These are phyloP conservation scores for Myotis brandtii DNA, from an alignment of 2,113 vertebrate species.

Conservation along the genomic window DNA sequence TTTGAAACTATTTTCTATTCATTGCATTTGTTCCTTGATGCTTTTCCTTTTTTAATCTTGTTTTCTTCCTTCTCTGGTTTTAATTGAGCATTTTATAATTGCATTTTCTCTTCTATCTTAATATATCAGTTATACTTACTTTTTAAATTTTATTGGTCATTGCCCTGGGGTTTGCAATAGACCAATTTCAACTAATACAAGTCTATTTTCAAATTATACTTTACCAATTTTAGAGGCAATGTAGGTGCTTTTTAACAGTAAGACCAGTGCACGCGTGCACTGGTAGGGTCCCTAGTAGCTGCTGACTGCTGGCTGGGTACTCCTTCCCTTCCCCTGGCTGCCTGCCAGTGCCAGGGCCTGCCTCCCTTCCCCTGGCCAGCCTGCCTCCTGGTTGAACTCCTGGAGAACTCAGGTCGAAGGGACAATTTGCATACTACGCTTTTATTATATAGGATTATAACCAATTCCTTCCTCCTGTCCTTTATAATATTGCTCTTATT, in stretches of 20 bases:
- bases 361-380: too few species aligned
- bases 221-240: neutral
- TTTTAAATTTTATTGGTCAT: neutral
- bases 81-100: slow-evolving; percentile 14
- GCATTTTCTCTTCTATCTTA: neutral
- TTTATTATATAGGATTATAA: neutral
- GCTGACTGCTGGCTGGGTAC: too few species aligned
- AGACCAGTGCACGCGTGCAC: too few species aligned
- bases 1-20: neutral
- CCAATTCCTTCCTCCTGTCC: neutral
- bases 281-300: too few species aligned
- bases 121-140: neutral
- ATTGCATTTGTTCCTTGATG: neutral
- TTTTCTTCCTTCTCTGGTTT: neutral
- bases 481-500: neutral
- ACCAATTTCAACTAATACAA: neutral
- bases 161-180: neutral
- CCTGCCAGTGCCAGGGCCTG: too few species aligned
- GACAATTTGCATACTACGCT: too few species aligned
- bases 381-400: too few species aligned
- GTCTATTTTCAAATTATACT: neutral
- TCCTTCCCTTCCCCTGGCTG: too few species aligned
- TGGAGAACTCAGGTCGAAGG: too few species aligned
- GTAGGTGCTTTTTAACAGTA: neutral
- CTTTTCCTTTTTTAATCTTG: neutral